Conservation (phyloP, 92 coral and sea anemone species). For the Phymanthus crucifer region DNA sequence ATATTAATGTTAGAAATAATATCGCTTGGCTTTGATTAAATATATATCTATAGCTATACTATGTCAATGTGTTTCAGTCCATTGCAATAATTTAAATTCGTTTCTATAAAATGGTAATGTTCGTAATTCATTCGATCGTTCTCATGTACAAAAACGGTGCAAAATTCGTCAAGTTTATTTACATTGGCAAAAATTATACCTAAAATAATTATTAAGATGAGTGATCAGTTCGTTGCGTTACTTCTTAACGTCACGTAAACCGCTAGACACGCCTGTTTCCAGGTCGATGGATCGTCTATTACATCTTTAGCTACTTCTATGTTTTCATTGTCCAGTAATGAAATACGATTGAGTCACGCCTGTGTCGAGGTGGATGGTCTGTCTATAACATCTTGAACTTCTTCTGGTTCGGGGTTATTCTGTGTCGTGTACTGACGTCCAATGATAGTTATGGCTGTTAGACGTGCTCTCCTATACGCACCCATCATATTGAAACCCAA, state of each 20-base stretch:
- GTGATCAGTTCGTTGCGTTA: not conserved
- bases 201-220: not conserved
- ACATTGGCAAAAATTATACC: not conserved
- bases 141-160: not conserved
- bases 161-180: not conserved
- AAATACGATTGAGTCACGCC: not conserved
- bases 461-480: conserved; percentile 85
- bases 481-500: conserved; percentile 85
- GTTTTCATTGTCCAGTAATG: not conserved
- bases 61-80: not conserved
- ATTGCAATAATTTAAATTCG: not conserved
- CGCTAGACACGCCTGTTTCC: too few species aligned
- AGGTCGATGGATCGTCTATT: too few species aligned
- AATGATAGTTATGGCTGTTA: conserved; percentile 79
- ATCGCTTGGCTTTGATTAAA: not conserved
- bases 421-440: conserved; percentile 32
- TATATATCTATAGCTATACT: not conserved
- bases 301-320: too few species aligned
- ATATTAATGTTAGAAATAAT: too few species aligned
- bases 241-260: too few species aligned
- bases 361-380: not conserved
- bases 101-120: not conserved
- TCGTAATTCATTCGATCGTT: not conserved
- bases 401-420: not conserved
- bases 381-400: not conserved